phyloP scores from a whole-genome alignment of 2,888 invertebrate genomes.

The Carterocephalus palaemon region DNA sequence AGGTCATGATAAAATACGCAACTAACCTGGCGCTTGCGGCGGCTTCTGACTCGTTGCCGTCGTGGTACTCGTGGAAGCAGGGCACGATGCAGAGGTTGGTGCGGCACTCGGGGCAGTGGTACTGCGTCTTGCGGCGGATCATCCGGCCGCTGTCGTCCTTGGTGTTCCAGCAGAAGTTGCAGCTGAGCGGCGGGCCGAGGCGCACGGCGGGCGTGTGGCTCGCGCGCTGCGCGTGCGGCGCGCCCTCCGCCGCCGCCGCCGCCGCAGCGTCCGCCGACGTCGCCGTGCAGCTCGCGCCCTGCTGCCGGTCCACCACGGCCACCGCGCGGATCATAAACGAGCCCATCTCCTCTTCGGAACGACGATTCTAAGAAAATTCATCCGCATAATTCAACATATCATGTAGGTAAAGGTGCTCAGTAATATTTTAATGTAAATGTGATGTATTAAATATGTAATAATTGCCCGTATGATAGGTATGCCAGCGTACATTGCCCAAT shows the following conservation, averaged over 20 bases:
- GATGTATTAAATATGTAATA: too few relatives aligned
- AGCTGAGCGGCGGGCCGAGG: constrained; percentile 90
- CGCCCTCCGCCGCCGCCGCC: constrained; percentile 29
- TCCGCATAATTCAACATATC: not conserved
- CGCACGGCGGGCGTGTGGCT: constrained; percentile 91
- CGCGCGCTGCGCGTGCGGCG: constrained; percentile 71
- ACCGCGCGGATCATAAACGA: constrained; percentile 53
- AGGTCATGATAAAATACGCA: not conserved
- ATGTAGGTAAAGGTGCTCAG: too few relatives aligned
- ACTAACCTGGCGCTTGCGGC: constrained; percentile 47
- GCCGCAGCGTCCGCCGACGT: constrained; percentile 34
- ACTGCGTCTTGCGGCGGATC: constrained; percentile 90
- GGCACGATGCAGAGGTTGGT: constrained; percentile 93
- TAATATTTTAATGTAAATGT: too few relatives aligned
- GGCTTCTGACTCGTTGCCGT: constrained; percentile 59
- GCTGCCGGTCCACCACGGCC: constrained; percentile 42
- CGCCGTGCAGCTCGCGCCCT: constrained; percentile 36
- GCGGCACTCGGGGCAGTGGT: constrained; percentile 93
- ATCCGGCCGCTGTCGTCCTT: constrained; percentile 90
- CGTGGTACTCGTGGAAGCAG: constrained; percentile 92
- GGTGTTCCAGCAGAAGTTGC: constrained; percentile 95
- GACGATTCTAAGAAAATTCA: constrained; percentile 36
- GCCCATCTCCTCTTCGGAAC: constrained; percentile 43
- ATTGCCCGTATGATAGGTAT: too few relatives aligned
- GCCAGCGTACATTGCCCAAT: too few relatives aligned